These are phyloP conservation scores for Conops quadrifasciatus DNA, from an alignment of 2,888 invertebrate species.

Conservation along the genomic window DNA sequence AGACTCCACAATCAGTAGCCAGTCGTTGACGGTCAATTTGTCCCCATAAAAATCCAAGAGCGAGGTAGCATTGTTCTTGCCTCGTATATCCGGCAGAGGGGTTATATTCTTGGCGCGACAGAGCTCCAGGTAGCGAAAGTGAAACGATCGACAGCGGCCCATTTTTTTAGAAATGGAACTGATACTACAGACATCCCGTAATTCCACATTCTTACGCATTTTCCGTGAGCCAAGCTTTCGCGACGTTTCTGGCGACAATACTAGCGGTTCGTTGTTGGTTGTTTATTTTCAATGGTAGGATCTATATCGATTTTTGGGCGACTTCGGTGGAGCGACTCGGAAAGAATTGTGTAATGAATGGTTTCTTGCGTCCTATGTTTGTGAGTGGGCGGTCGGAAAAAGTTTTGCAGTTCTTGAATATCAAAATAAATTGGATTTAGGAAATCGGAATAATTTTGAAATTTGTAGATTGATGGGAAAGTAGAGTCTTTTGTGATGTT, in stretches of 20 bases:
- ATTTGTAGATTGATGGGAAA: slow-evolving; percentile 42
- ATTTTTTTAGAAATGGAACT: slow-evolving; percentile 50
- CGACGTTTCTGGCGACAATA: neutral
- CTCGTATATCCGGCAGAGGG: slow-evolving; percentile 57
- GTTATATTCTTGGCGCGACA: slow-evolving; percentile 61
- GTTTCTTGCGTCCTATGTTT: slow-evolving; percentile 1
- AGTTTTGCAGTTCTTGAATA: slow-evolving; percentile 39
- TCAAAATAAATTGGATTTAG: slow-evolving; percentile 36
- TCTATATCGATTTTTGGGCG: too few relatives aligned
- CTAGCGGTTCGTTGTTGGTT: slow-evolving; percentile 20
- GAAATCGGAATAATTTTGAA: slow-evolving; percentile 44
- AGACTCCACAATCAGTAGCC: slow-evolving; percentile 79
- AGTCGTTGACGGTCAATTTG: slow-evolving; percentile 78
- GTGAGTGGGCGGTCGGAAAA: slow-evolving; percentile 17
- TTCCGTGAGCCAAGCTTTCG: neutral
- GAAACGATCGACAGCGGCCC: slow-evolving; percentile 60
- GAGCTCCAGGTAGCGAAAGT: slow-evolving; percentile 63
- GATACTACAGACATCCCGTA: slow-evolving; percentile 44
- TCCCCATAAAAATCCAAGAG: slow-evolving; percentile 77
- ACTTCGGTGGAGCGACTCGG: neutral
- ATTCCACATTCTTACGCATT: slow-evolving; percentile 45
- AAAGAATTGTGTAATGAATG: slow-evolving; percentile 5
- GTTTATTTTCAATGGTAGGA: neutral
- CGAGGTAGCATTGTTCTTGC: slow-evolving; percentile 65
- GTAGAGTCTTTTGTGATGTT: slow-evolving; percentile 37